Conservation (phyloP, 37 sponge, comb jelly and placozoan genomes). For the Chondrosia reniformis region DNA sequence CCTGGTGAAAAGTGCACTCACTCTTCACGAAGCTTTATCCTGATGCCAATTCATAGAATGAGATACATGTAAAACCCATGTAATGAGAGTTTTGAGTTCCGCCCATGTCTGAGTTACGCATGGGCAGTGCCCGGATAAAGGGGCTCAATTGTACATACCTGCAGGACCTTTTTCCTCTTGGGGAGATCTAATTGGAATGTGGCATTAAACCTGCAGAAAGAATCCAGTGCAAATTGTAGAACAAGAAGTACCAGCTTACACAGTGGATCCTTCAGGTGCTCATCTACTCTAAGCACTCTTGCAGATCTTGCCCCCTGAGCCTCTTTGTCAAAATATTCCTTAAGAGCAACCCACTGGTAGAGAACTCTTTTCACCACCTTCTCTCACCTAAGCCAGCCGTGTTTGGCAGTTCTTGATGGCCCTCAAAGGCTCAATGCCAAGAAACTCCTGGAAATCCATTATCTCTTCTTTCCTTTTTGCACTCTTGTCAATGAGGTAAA, state of each 20-base stretch:
- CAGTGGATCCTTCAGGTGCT: constrained; percentile 17
- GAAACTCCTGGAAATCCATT: constrained; percentile 7
- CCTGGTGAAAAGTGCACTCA: no score
- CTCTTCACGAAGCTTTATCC: no score
- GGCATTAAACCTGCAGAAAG: constrained; percentile 35
- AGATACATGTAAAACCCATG: no score
- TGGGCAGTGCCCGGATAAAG: no score
- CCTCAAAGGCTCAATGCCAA: constrained; percentile 8
- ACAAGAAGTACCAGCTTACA: constrained; percentile 2
- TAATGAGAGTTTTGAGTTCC: no score
- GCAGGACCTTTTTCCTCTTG: no score
- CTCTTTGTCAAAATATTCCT: constrained; percentile 18
- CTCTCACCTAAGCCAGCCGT: constrained; percentile 10
- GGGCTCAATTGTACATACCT: no score
- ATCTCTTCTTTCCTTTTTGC: constrained; percentile 7
- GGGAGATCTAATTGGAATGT: constrained; percentile 30
- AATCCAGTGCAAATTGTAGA: constrained; percentile 19
- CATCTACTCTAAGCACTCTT: constrained; percentile 19
- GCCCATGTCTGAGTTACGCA: no score
- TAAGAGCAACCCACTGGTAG: background rate
- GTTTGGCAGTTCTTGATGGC: constrained; percentile 23
- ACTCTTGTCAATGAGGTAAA: constrained; percentile 22
- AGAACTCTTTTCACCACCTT: constrained; percentile 1
- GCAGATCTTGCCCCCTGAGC: constrained; percentile 15
- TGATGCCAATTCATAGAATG: no score